Conservation (phyloP, 2,113 vertebrate genomes). For the Cinclus cinclus region DNA sequence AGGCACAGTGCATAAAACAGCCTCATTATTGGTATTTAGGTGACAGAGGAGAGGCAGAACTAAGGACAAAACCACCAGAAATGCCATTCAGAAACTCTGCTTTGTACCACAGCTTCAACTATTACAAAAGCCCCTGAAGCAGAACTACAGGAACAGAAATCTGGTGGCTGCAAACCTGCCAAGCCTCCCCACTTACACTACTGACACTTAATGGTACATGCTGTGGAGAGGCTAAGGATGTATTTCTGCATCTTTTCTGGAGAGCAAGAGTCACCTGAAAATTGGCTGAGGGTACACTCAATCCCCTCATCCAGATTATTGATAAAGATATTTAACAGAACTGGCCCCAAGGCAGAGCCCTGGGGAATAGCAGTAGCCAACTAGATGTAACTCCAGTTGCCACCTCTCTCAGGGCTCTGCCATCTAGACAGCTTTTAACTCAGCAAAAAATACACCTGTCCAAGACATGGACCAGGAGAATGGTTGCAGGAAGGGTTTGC, state of each 20-base stretch:
- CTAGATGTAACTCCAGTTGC: neutral
- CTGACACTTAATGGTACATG: accelerated
- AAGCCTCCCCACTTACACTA: neutral
- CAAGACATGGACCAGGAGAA: neutral
- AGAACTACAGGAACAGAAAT: neutral
- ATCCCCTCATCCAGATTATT: neutral
- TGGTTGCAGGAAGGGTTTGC: neutral
- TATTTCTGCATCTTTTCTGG: neutral
- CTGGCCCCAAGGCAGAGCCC: neutral
- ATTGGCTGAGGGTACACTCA: neutral
- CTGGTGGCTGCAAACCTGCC: neutral
- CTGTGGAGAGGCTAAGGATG: neutral
- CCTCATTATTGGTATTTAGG: neutral
- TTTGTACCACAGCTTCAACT: neutral
- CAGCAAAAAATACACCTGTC: neutral
- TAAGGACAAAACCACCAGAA: neutral
- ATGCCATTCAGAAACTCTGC: neutral
- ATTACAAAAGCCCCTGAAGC: neutral
- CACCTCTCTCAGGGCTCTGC: neutral
- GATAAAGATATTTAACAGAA: neutral
- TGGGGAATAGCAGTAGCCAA: accelerated
- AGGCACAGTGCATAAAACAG: neutral
- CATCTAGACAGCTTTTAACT: neutral
- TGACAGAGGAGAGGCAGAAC: neutral
- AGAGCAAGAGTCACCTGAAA: neutral